A percentile compares a stretch with the other conserved stretches of the same genome.
These are phyloP conservation scores for Trichosurus vulpecula DNA, from an alignment of 2,797 vertebrate species.

Conservation along the genomic window DNA sequence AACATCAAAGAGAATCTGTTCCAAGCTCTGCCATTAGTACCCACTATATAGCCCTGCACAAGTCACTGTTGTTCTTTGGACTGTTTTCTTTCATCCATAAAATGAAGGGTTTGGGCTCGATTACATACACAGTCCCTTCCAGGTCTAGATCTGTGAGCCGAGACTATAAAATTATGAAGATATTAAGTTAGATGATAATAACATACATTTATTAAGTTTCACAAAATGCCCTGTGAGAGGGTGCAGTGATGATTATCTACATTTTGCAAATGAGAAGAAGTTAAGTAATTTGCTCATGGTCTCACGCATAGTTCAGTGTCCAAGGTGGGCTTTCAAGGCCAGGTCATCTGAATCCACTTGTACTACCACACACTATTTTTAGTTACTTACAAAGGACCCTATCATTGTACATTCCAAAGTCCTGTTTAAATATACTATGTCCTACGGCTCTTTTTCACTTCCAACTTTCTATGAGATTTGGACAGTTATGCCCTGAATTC, in stretches of 20 bases:
- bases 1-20: not conserved
- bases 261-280: not conserved
- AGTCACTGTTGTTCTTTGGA: not conserved
- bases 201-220: not conserved
- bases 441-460: not conserved
- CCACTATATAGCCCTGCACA: not conserved
- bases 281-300: not conserved
- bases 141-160: not conserved
- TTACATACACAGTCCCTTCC: not conserved
- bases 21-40: not conserved
- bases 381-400: not conserved
- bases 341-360: not conserved
- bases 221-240: not conserved
- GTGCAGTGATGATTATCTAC: not conserved
- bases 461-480: not conserved
- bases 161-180: not conserved
- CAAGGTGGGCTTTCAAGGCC: not conserved
- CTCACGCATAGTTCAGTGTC: not conserved
- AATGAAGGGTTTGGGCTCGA: not conserved
- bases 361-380: not conserved
- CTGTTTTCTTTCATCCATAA: not conserved
- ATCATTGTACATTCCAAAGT: not conserved
- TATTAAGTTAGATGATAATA: not conserved
- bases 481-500: not conserved
- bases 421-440: not conserved